These are phyloP conservation scores for Turnix velox DNA, from an alignment of 2,113 vertebrate genomes.

Conservation along the genomic window DNA sequence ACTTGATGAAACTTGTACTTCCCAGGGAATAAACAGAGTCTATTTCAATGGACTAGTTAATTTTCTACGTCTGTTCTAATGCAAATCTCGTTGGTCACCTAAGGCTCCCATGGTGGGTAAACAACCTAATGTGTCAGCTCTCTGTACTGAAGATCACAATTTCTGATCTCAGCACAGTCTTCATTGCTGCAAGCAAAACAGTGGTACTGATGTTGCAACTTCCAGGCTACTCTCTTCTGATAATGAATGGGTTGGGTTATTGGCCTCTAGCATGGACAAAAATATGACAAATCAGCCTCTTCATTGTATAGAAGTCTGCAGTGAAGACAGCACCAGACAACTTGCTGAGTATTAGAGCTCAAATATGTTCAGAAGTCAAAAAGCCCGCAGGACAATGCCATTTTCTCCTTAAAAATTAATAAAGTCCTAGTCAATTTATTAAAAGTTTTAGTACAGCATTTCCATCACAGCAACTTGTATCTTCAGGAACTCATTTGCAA, in stretches of 20 bases:
- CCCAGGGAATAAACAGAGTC: slow-evolving; percentile 26
- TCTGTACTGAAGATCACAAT: slow-evolving; percentile 8
- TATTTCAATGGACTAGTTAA: slow-evolving; percentile 20
- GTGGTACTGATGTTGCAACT: slow-evolving; percentile 32
- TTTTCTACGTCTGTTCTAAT: slow-evolving; percentile 48
- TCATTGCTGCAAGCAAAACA: slow-evolving; percentile 26
- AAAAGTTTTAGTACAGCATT: slow-evolving; percentile 48
- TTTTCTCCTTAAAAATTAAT: slow-evolving; percentile 50
- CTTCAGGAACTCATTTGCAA: slow-evolving; percentile 52
- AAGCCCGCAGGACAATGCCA: slow-evolving; percentile 47
- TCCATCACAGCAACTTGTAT: slow-evolving; percentile 39
- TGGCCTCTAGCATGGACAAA: slow-evolving; percentile 58
- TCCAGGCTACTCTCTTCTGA: slow-evolving; percentile 1
- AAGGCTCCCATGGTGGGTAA: slow-evolving; percentile 31
- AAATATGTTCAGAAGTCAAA: slow-evolving; percentile 54
- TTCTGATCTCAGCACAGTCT: slow-evolving; percentile 52
- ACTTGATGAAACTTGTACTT: slow-evolving; percentile 48
- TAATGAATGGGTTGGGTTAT: slow-evolving; percentile 49
- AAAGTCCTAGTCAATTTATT: slow-evolving; percentile 43
- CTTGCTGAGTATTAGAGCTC: slow-evolving; percentile 58
- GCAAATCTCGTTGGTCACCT: slow-evolving; percentile 52
- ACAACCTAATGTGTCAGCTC: slow-evolving; percentile 49
- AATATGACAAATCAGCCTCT: slow-evolving; percentile 33
- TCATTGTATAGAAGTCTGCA: slow-evolving; percentile 47
- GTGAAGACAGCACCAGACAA: slow-evolving; percentile 49